These are phyloP conservation scores for Danio rerio DNA, from an alignment of 2,113 vertebrate species.

Conservation along the genomic window DNA sequence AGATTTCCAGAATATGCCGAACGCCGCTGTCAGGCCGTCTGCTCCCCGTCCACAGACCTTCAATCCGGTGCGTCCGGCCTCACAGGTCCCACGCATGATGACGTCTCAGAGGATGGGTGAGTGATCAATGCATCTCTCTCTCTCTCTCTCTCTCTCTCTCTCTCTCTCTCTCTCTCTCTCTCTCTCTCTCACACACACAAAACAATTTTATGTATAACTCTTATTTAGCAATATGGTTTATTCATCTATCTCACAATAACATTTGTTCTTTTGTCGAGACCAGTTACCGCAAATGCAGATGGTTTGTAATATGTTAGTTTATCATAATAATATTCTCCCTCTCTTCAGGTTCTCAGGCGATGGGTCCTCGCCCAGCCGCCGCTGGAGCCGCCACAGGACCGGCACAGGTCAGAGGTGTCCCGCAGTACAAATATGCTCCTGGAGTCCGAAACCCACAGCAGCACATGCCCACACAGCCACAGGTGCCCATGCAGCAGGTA, in stretches of 20 bases:
- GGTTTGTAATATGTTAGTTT: neutral
- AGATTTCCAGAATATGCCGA: constrained; percentile 97
- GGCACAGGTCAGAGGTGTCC: constrained; percentile 85
- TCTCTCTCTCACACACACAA: no score
- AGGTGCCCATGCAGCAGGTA: constrained; percentile 94
- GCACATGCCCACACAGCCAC: constrained; percentile 86
- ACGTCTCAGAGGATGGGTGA: constrained; percentile 91
- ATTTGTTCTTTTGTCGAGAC: no score
- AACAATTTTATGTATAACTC: no score
- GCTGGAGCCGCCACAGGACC: constrained; percentile 80
- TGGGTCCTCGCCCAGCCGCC: constrained; percentile 83
- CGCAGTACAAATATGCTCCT: constrained; percentile 92
- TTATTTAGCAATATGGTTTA: no score
- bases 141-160: no score
- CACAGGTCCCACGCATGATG: constrained; percentile 93
- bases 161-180: no score
- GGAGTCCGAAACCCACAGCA: constrained; percentile 94
- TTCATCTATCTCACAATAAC: no score
- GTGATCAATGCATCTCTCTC: constrained; percentile 56
- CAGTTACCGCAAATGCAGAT: no score
- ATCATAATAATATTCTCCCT: neutral
- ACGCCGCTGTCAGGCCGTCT: constrained; percentile 88
- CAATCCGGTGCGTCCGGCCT: constrained; percentile 84
- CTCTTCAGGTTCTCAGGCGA: constrained; percentile 81
- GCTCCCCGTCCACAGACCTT: constrained; percentile 89